phyloP scores from a whole-genome alignment of 2,113 vertebrate genomes.

The Bubo bubo region DNA sequence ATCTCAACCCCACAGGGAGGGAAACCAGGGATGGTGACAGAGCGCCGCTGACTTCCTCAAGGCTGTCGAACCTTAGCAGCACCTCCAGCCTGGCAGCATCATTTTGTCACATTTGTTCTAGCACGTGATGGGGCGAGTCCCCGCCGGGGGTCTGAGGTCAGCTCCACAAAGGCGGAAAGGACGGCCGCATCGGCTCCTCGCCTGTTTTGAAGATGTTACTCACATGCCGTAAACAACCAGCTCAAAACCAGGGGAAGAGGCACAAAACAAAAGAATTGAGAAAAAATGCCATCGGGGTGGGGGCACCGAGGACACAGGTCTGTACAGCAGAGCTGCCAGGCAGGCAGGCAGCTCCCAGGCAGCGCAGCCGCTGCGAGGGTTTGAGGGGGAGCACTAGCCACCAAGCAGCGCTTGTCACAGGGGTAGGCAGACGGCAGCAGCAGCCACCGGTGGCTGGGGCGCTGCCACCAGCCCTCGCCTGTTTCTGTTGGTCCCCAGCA shows the following conservation, averaged over 20 bases:
- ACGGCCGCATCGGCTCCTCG: fast-evolving
- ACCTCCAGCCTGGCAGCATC: background rate
- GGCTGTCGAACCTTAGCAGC: background rate
- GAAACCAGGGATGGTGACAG: background rate
- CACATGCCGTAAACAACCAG: fast-evolving
- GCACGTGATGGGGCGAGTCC: fast-evolving
- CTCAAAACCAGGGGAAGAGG: background rate
- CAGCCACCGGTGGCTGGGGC: background rate
- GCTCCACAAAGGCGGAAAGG: background rate
- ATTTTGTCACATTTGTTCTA: background rate
- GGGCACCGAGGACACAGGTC: fast-evolving
- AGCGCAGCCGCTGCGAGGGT: fast-evolving
- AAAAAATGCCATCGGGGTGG: background rate
- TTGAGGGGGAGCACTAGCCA: background rate
- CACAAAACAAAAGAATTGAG: background rate
- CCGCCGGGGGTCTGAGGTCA: fast-evolving
- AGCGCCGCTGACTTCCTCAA: background rate
- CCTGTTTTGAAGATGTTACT: background rate
- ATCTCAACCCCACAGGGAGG: fast-evolving
- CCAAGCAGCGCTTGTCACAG: fast-evolving
- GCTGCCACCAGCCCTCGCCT: background rate
- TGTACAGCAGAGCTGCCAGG: background rate
- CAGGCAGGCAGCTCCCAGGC: background rate
- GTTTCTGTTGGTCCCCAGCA: background rate
- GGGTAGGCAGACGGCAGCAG: background rate